A percentile compares a stretch with the other conserved stretches of the same genome.
phyloP scores from a whole-genome alignment of 2,113 vertebrate genomes.

The Todiramphus chloris region DNA sequence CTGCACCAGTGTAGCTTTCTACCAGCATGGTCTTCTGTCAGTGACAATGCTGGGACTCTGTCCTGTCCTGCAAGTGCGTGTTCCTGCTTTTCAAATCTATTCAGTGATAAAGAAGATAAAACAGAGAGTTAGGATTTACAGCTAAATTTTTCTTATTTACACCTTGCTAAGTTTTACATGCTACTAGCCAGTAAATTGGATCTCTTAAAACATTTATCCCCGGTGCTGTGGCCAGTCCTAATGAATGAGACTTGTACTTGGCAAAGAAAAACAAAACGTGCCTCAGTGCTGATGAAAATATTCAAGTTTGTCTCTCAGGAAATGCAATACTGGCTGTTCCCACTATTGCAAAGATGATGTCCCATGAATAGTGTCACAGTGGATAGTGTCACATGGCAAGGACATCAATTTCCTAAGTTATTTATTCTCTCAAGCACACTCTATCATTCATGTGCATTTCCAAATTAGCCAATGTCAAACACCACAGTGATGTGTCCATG shows the following conservation, averaged over 20 bases:
- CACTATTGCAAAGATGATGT: not conserved
- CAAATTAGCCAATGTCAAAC: not conserved
- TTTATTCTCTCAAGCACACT: not conserved
- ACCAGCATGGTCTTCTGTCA: not conserved
- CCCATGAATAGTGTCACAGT: not conserved
- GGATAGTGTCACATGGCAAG: not conserved
- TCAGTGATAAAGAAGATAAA: not conserved
- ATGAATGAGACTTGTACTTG: not conserved
- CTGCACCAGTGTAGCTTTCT: fast-evolving
- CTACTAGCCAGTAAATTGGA: not conserved
- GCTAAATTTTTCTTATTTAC: not conserved
- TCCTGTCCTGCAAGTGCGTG: not conserved
- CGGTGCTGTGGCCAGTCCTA: not conserved
- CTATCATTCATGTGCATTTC: not conserved
- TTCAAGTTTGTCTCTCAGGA: not conserved
- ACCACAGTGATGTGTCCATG: not conserved
- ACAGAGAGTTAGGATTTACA: not conserved
- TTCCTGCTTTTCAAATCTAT: not conserved
- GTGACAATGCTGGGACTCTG: not conserved
- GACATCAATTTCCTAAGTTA: not conserved
- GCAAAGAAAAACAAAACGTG: not conserved
- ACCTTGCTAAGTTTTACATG: not conserved
- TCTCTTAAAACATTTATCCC: not conserved
- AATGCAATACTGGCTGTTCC: not conserved
- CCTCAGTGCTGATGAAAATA: not conserved